Base-by-base conservation (phyloP, 92 coral and sea anemone genomes). In the Actinostola sp. region DNA sequence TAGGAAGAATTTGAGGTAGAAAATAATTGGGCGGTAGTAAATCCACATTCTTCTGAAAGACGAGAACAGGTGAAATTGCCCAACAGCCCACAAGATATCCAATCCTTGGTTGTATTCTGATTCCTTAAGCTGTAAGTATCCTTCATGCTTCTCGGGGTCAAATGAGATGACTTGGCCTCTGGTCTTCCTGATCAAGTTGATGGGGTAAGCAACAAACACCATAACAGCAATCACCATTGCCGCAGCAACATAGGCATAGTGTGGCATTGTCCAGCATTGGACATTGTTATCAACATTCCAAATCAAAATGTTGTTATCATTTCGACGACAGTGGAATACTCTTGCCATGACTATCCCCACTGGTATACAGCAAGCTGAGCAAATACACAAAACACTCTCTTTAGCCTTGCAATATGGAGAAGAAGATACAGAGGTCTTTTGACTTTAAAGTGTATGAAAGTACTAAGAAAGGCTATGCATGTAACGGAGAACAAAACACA, bases 41-140 rank as follows among this genome's bases (percentile, higher is more conserved):
- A 95, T 88, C 99, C 99, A 95, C 53, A 92, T 66, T 21, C 97
- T 86, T 28, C 86, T 78, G 82, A 85, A 95, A 0, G 99, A 95
- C 26, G 99, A 95, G 67, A 95, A 95, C 60, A 95, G 88, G 66
- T 92, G 97, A 72, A 95, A 92, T 79, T 95, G 99, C 45, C 97
- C 99, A 4, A 95, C 99, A 27, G 92, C 99, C 99, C 99, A 95
- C 17, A 95, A 70, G 50, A 95, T 95, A 75, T 95, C 99, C n/a
- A 95, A 78, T 0, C 99, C 99, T 68, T 95, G 97, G 51, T 88
- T 87, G 76, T 95, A 95, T 54, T 95, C 99, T 8, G 99, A 93
- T 75, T 95, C 99, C 70, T 95, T 95, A 12, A 95, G 87, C 72
- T 92, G 97, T n/a, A 95, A 71, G 72, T 95, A 95, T 8, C 99